Base-by-base conservation (phyloP, 2,797 vertebrate species). In the Ctenopoma kingsleyae region DNA sequence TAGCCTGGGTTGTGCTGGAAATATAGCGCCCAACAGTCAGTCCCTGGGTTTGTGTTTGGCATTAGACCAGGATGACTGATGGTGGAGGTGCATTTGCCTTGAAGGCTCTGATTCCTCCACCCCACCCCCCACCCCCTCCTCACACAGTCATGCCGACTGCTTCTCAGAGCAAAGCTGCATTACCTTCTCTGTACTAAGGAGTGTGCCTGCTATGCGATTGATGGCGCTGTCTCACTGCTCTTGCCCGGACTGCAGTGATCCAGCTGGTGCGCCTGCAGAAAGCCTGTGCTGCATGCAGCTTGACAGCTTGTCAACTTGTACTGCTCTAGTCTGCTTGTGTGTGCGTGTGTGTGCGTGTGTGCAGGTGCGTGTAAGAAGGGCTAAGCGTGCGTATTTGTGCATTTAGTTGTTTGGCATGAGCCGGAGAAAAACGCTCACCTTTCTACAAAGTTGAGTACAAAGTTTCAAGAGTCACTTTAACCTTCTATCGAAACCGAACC, bases 201-300 rank as follows among this genome's bases (percentile, higher is more conserved):
- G 71, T 85, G 79, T 78, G 67, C 59, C 82, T 73, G 69, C 70
- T 56, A 57, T 86, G 86, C 93, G 89, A 91, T 85, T 91, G 94
- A 93, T 94, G 94, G 93, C 94, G 94, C 94, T 94, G 90, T 93
- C 88, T 93, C 90, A 71, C 93, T 91, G 85, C 79, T 76, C 79
- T 88, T 82, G 63, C 83, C 78, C 87, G 86, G 86, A 82, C 83
- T 79, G 84, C 87, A 80, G 70, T 17, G 73, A 69, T 83, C 64
- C 85, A 82, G 74, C 71, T 62, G 83, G 80, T 78, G 75, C 80
- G 70, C 67, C 65, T 40, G 68, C 83, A 69, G 63, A 53, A 80
- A 85, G 32, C 67, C 48, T 13, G 69, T 52, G 73, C 83, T 74
- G 75, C 85, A 58, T 75, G 75, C 58, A 70, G 76, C 66, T 55